Percentiles rank a stretch among this genome's conserved stretches.
phyloP scores from a whole-genome alignment of 1,140 invertebrate genomes.

The Dinothrombium tinctorium region DNA sequence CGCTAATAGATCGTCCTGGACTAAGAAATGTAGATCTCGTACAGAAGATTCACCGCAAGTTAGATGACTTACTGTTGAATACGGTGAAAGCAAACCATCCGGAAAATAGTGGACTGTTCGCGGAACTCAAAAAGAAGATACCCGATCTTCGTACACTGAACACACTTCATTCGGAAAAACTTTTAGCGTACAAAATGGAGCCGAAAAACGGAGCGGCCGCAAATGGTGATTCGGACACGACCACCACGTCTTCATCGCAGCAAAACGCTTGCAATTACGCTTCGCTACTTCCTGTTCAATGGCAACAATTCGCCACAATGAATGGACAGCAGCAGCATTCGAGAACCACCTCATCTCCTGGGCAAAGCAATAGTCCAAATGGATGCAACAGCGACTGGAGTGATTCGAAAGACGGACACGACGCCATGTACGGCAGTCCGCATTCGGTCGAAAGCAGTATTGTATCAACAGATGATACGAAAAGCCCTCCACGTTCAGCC shows the following conservation, averaged over 20 bases:
- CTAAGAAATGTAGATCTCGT: constrained; percentile 71
- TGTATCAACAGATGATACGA: constrained; percentile 32
- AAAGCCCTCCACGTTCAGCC: constrained; percentile 37
- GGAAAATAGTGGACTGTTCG: constrained; percentile 38
- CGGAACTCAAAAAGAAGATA: constrained; percentile 73
- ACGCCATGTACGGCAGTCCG: constrained; percentile 32
- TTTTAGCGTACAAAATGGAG: constrained; percentile 68
- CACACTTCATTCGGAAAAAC: constrained; percentile 82
- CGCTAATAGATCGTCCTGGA: constrained; percentile 49
- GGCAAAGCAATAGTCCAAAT: neutral
- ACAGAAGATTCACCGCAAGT: constrained; percentile 66
- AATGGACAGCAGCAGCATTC: too few species aligned
- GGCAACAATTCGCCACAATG: constrained; percentile 3
- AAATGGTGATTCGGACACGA: constrained; percentile 14
- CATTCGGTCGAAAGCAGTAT: constrained; percentile 19
- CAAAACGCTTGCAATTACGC: constrained; percentile 1
- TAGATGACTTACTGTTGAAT: constrained; percentile 61
- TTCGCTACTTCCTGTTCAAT: constrained; percentile 3
- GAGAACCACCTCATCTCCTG: constrained; percentile 6
- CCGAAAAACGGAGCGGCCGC: constrained; percentile 25
- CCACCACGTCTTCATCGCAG: constrained; percentile 11
- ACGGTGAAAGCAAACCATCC: constrained; percentile 50
- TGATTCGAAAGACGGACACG: constrained; percentile 21
- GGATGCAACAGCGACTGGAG: constrained; percentile 12
- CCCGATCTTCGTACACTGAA: constrained; percentile 82